Percentiles rank a stretch among this genome's conserved stretches.
These are phyloP conservation scores for Heterocephalus glaber DNA, from an alignment of 2,113 vertebrate genomes.

Conservation along the genomic window DNA sequence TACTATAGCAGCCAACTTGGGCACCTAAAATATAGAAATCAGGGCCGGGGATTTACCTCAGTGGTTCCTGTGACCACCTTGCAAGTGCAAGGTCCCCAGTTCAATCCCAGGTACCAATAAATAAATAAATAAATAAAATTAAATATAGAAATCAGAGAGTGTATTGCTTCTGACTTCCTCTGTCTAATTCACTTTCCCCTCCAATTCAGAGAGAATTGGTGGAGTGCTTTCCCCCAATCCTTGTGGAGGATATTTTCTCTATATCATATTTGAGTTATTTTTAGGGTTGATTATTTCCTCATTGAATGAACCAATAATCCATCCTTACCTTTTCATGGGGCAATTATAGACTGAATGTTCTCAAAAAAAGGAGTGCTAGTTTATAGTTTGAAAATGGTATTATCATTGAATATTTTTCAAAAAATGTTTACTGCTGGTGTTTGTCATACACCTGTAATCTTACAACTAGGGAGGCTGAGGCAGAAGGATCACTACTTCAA, in stretches of 20 bases:
- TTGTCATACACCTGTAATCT: background rate
- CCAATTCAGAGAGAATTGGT: background rate
- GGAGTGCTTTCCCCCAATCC: fast-evolving
- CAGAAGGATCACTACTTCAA: background rate
- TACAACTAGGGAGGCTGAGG: background rate
- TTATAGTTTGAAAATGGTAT: background rate
- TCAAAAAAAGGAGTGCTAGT: background rate
- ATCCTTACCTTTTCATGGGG: background rate
- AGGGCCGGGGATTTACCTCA: too few species aligned
- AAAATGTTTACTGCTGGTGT: background rate
- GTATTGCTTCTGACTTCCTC: background rate
- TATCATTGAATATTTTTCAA: background rate
- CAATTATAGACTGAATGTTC: background rate
- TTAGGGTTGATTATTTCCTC: background rate
- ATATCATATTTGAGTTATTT: background rate
- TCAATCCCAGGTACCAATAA: too few species aligned
- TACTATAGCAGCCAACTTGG: background rate
- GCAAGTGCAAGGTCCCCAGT: too few species aligned
- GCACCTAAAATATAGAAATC: background rate
- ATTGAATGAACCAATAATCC: background rate
- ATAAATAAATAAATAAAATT: too few species aligned
- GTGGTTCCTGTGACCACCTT: too few species aligned
- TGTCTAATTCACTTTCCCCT: background rate
- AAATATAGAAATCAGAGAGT: background rate
- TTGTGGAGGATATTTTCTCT: background rate